Evolutionary conservation across 2,888 invertebrate species (phyloP), one percentile per base, ranked within the genome.

Genomic region (Proisotoma minuta): DNA sequence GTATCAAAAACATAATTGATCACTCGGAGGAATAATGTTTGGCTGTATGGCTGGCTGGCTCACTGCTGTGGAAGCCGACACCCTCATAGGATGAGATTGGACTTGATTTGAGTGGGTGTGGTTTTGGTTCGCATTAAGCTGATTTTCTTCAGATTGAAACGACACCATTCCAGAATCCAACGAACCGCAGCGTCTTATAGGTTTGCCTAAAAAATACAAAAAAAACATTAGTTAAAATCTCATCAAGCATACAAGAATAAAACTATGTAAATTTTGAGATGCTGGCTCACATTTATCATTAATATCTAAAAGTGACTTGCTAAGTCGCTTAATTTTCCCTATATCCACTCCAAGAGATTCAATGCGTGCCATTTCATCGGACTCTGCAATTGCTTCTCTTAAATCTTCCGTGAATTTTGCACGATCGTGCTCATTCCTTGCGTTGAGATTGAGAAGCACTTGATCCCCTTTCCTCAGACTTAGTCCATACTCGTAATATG

Each of bases 361-460:
- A 49, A 73, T 73, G 29, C 73, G 56, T 20, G 64, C 58, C 97
- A 98, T 98, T 78, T 98, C 97, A 78, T 96, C 95, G 88, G 96
- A 95, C 83, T 98, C 98, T 72, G 92, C 88, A 73, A 98, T 89
- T 53, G 96, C 94, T 81, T 99, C 99, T 72, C 93, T 87, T 69
- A 99, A 83, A 79, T 99, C 98, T 77, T 97, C 97, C 0, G 96
- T 95, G 81, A 99, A 99, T 81, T 97, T 97, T 82, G 91, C 91
- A 74, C 97, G 85, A 80, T 99, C 99, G 78, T 97, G 96, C 77
- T 96, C 96, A 79, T 98, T 99, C 75, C 98, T 86, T 0, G 98
- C 97, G 80, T 99, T 98, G 79, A 99, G 96, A 63, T 92, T 94
- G 63, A 96, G 88, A 73, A 96, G 82, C 15, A 91, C 85, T 74